Evolutionary conservation across 1,140 invertebrate genomes (phyloP).

Genomic region (Phocides pigmalion): DNA sequence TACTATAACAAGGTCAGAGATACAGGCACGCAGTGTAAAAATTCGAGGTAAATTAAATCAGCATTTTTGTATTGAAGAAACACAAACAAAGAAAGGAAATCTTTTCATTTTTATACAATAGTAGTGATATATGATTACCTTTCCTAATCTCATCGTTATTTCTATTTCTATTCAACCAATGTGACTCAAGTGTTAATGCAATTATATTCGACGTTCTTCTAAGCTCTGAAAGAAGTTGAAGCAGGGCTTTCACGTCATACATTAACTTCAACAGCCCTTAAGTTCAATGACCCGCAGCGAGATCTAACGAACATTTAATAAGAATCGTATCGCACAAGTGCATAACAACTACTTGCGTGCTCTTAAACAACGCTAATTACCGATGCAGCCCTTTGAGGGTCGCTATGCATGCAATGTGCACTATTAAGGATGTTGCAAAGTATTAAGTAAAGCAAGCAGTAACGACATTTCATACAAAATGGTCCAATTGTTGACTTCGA

Average conservation of each 20-base stretch:
- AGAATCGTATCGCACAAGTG: slow-evolving; percentile 21
- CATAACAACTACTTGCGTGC: slow-evolving; percentile 14
- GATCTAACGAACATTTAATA: slow-evolving; percentile 27
- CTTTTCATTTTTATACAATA: no score
- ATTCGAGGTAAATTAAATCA: no score
- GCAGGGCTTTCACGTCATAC: background rate
- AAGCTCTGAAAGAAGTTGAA: background rate
- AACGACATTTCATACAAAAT: background rate
- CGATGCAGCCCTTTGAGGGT: slow-evolving; percentile 10
- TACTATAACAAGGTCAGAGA: no score
- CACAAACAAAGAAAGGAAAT: no score
- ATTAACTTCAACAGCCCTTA: background rate
- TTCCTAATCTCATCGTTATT: no score
- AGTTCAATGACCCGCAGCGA: slow-evolving; percentile 8
- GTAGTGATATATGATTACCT: no score
- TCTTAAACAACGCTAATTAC: slow-evolving; percentile 22
- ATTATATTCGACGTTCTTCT: background rate
- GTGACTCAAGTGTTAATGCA: background rate
- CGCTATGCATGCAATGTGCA: background rate
- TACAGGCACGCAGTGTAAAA: no score
- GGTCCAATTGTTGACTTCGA: background rate
- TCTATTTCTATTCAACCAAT: no score
- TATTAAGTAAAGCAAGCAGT: background rate
- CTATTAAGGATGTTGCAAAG: background rate
- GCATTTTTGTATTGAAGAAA: no score